A percentile compares a stretch with the other conserved stretches of the same genome.
These are phyloP conservation scores for Nycticorax nycticorax DNA, from an alignment of 2,113 vertebrate species.

Conservation along the genomic window DNA sequence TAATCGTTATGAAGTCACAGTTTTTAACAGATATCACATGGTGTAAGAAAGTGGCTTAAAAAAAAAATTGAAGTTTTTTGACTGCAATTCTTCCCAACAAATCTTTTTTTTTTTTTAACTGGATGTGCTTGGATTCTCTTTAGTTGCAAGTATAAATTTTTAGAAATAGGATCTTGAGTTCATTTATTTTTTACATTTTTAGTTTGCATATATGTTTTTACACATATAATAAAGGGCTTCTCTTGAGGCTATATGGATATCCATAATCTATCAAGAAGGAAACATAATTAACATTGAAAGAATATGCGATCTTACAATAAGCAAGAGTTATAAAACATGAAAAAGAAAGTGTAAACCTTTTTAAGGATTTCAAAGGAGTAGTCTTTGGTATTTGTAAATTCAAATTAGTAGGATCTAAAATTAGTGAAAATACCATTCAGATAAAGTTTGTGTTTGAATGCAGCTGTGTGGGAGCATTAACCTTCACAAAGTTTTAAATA, in stretches of 20 bases:
- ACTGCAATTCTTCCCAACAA: background rate
- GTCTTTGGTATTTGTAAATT: conserved; percentile 39
- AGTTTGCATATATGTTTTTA: background rate
- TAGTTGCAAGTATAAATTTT: background rate
- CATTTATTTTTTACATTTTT: background rate
- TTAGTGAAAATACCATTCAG: conserved; percentile 22
- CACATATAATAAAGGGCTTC: background rate
- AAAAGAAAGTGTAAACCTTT: background rate
- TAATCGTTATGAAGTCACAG: background rate
- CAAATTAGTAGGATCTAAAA: conserved; percentile 37
- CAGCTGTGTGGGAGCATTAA: conserved; percentile 40
- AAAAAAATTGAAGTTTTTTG: background rate
- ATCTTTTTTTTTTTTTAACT: background rate
- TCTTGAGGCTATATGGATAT: background rate
- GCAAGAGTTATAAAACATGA: background rate
- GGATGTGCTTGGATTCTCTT: background rate
- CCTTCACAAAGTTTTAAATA: conserved; percentile 53
- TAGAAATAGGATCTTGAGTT: background rate
- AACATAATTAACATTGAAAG: background rate
- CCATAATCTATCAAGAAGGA: background rate
- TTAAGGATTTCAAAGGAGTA: conserved; percentile 15
- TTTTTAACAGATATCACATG: background rate
- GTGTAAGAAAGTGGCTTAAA: background rate
- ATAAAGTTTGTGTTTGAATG: conserved; percentile 45
- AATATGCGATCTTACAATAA: background rate